Evolutionary conservation across 2,888 invertebrate genomes (phyloP).

Genomic region (Napeogenes sylphis): DNA sequence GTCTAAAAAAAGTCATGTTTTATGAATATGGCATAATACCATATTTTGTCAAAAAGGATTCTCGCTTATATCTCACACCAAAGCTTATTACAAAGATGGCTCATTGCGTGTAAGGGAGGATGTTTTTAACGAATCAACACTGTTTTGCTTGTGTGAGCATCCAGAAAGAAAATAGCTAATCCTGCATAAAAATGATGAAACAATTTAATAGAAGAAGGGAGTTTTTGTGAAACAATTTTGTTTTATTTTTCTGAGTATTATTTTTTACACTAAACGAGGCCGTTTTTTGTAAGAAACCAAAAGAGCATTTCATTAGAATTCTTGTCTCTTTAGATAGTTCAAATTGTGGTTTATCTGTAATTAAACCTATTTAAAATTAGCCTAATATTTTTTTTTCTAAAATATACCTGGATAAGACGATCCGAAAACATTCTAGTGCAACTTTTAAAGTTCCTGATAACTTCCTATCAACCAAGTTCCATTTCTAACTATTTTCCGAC

Average conservation of each 20-base stretch:
- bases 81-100: slow-evolving; percentile 15
- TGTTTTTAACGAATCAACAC: slow-evolving; percentile 20
- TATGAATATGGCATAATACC: too few relatives aligned
- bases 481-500: slow-evolving; percentile 18
- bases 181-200: not conserved
- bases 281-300: too few relatives aligned
- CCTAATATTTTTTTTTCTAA: not conserved
- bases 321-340: not conserved
- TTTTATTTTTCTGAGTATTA: not conserved
- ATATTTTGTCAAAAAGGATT: not conserved
- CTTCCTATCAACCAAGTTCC: not conserved
- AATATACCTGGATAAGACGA: not conserved
- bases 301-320: not conserved
- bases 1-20: too few relatives aligned
- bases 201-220: slow-evolving; percentile 1
- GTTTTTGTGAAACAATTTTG: not conserved
- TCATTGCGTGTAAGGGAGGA: slow-evolving; percentile 16
- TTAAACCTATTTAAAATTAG: too few relatives aligned
- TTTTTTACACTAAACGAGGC: not conserved
- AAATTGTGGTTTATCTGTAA: not conserved
- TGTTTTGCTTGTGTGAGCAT: slow-evolving; percentile 6
- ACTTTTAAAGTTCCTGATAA: slow-evolving; percentile 1
- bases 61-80: slow-evolving; percentile 9
- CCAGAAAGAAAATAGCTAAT: slow-evolving; percentile 3
- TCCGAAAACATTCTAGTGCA: not conserved